Base-by-base conservation (phyloP, 2,888 invertebrate species). In the Tiliacea citrago region DNA sequence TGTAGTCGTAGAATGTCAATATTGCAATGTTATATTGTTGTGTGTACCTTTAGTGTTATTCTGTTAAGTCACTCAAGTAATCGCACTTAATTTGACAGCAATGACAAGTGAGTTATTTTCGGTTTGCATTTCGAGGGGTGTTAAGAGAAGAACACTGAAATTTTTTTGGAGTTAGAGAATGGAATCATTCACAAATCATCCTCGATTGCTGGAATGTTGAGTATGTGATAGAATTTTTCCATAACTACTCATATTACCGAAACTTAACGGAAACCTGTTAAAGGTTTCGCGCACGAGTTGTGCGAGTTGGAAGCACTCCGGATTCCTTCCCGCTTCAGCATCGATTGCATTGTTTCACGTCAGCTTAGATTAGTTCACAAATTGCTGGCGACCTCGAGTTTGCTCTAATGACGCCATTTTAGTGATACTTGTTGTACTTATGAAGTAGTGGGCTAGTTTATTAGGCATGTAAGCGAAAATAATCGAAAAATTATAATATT, bases 311-410 rank as follows among this genome's bases (percentile, higher is more conserved):
- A 72, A 84, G 12, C n/a, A 0, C 0, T 10, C 81, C 76, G 68
- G 77, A 87, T 85, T 84, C 88, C 86, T 39, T n/a, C 66, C 55
- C 81, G 77, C 79, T 77, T 66, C 71, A 66, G 72, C 77, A 77
- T 83, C 83, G 42, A 84, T 86, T 84, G 87, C 42, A 91, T 91
- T 90, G 92, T 90, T 90, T 84, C 91, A 85, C 89, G 88, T 81
- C 80, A 83, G 82, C 78, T 81, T 84, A 81, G 88, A 88, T 89
- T 87, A 86, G 83, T 82, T 83, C 82, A 77, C 88, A 82, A 85
- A 88, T 89, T 73, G 75, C 66, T 81, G 75, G 60, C 61, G 73
- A 77, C 73, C 76, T 67, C 29, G 53, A 49, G 58, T 65, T 74
- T 81, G 6, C 78, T 81, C 79, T 67, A 79, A 68, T 79, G 77